These are phyloP conservation scores for Drosophila demipolita DNA, from an alignment of 2,888 invertebrate genomes.

Conservation along the genomic window DNA sequence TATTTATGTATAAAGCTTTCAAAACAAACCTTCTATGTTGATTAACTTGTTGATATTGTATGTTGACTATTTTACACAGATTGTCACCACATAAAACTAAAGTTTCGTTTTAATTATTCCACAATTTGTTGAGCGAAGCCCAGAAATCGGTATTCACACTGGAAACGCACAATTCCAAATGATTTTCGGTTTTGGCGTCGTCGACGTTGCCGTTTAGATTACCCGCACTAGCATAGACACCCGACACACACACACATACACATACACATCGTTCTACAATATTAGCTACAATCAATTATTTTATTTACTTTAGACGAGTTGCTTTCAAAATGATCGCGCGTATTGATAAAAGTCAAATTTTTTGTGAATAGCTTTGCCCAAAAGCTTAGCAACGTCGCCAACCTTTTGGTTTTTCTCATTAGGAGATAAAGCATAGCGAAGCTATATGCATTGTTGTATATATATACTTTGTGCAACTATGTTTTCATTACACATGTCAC, in stretches of 20 bases:
- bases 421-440: not conserved
- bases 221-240: constrained; percentile 6
- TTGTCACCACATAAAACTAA: not conserved
- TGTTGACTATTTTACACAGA: not conserved
- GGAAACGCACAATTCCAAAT: constrained; percentile 82
- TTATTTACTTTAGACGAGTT: not conserved
- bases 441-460: too few relatives aligned
- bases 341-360: not conserved
- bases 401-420: not conserved
- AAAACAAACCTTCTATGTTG: constrained; percentile 41
- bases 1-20: constrained; percentile 1
- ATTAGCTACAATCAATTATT: not conserved
- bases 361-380: not conserved
- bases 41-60: not conserved
- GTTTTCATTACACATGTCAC: not conserved
- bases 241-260: not conserved
- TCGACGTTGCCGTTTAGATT: constrained; percentile 9
- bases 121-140: constrained; percentile 30
- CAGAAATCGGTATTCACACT: constrained; percentile 83
- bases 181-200: constrained; percentile 43
- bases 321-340: constrained; percentile 4
- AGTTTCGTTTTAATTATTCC: constrained; percentile 8
- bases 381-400: constrained; percentile 1
- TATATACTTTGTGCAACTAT: not conserved
- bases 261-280: not conserved